phyloP scores from a whole-genome alignment of 2,797 vertebrate species.

The Clarias platycephalus region DNA sequence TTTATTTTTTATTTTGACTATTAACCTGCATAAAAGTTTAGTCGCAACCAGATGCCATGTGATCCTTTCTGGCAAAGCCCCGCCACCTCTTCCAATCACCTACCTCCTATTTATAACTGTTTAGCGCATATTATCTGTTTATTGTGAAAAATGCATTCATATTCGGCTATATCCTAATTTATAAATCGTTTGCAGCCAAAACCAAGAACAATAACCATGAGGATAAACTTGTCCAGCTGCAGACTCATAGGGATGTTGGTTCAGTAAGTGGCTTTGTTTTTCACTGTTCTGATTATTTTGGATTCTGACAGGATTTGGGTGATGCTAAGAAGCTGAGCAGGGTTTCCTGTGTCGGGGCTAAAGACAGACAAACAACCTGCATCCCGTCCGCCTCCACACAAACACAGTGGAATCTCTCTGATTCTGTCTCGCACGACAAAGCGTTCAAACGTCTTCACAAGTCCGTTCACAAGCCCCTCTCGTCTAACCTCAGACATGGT shows the following conservation, averaged over 20 bases:
- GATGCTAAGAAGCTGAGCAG: conserved; percentile 43
- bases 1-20: too few relatives aligned
- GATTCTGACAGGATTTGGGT: conserved; percentile 51
- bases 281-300: conserved; percentile 49
- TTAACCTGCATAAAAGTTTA: neutral
- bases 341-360: conserved; percentile 69
- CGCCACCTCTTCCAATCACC: too few relatives aligned
- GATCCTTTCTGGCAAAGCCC: neutral
- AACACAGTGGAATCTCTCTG: conserved; percentile 65
- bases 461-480: conserved; percentile 1
- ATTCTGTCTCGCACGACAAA: conserved; percentile 35
- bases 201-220: conserved; percentile 10
- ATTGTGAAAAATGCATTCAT: neutral
- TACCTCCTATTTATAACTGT: neutral
- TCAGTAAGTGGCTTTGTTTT: conserved; percentile 50
- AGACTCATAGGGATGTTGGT: conserved; percentile 46
- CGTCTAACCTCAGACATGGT: conserved; percentile 2
- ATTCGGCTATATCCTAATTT: neutral
- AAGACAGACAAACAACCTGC: conserved; percentile 69
- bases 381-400: conserved; percentile 73
- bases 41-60: neutral
- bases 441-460: neutral
- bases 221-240: neutral
- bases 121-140: neutral
- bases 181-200: neutral